Base-by-base conservation (phyloP, 2,888 invertebrate species). In the Dinocampus coccinellae region DNA sequence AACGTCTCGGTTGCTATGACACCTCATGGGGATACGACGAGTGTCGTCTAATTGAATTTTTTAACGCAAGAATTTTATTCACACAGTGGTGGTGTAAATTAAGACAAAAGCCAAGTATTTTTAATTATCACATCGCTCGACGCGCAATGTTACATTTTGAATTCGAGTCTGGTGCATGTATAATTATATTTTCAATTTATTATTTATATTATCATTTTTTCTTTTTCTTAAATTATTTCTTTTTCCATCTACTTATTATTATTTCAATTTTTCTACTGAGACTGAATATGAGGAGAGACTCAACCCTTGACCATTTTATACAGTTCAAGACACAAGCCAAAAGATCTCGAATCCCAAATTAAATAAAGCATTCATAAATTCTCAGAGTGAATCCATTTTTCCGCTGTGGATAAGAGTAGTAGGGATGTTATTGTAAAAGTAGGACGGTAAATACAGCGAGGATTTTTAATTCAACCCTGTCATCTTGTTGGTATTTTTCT, bases 331-430 rank as follows among this genome's bases (percentile, higher is more conserved):
- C 69, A n/a, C 16, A 20, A 42, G 34, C 57, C n/a, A 3, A 70
- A 69, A 60, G 67, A 75, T 74, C 76, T 20, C 77, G 73, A 80
- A 75, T 76, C 74, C 74, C 64, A 79, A 83, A 81, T 83, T 81
- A 81, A 83, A 81, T 81, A 78, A 80, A 79, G 77, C 77, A 78
- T 83, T 83, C 77, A 80, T 82, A 80, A 79, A 79, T 83, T 80
- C 76, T 58, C 68, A 60, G 22, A 64, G 70, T 68, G 65, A 70
- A 75, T 72, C 72, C 66, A 58, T 62, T 57, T 60, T 66, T 26
- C 10, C 39, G 62, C 42, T 63, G 70, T 73, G 76, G 77, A 77
- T 75, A 64, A 39, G 1, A 34, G 67, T 11, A 53, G 34, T 24
- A 47, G 64, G 63, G 73, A 63, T 73, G 76, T 78, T 76, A 76